Evolutionary conservation across 2,888 invertebrate genomes (phyloP), one percentile per base, ranked within the genome.

Genomic region (Parnassius smintheus): DNA sequence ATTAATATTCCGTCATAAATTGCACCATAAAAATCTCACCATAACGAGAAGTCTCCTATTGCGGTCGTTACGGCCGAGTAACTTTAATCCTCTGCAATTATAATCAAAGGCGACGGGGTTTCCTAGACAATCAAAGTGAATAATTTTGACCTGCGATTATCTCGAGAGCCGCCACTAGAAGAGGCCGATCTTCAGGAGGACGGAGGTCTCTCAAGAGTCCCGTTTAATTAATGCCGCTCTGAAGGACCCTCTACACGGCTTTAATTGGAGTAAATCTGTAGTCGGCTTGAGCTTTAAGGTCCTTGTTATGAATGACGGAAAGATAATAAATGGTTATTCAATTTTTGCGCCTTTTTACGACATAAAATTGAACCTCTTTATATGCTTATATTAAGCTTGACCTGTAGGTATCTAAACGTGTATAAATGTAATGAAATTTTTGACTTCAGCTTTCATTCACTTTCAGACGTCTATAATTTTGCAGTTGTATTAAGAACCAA

Each of bases 131-230:
- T 83, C 82, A 83, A 83, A 86, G 84, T 78, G 83, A 82, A 83
- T 83, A 85, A 86, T 86, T 85, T 82, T 78, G 77, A 77, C 77
- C 81, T 73, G 74, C 82, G 85, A 87, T 89, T 87, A 88, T 85
- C 79, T 82, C 75, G 72, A 86, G 86, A 75, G 80, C 70, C 68
- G 59, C 62, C 66, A 59, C 61, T 72, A 72, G 72, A 69, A 75
- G 77, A 73, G 78, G 74, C 72, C 68, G 68, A 71, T 66, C 75
- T 75, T 76, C 70, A 70, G 75, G 70, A 71, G 68, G 65, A 67
- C 70, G 71, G 65, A 70, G 68, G 65, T 69, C 70, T 64, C 69
- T 80, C 74, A 75, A 81, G 78, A 70, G 76, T 76, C 76, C 72
- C 73, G 75, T 83, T 85, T 88, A 87, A 86, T 87, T 87, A 88